phyloP scores from a whole-genome alignment of 1,140 invertebrate species.

The Lamellibrachia luymesi region DNA sequence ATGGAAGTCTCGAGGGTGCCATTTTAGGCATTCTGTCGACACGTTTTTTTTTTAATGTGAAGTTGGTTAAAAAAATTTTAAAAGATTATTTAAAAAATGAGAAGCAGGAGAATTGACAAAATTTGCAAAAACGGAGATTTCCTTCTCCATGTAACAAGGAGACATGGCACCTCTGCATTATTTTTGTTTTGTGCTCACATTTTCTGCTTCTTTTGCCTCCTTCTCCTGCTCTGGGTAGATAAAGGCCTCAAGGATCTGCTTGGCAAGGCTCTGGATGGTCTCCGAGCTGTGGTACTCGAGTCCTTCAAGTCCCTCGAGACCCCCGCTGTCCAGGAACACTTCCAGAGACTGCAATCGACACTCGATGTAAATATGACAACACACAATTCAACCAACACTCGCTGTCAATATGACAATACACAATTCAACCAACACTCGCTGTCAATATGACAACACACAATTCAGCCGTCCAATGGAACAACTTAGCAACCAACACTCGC shows the following conservation, averaged over 20 bases:
- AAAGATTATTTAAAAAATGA: too few relatives aligned
- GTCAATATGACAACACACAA: background rate
- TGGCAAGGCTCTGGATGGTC: constrained; percentile 10
- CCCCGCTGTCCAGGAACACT: background rate
- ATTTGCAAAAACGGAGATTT: too few relatives aligned
- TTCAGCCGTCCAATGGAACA: too few relatives aligned
- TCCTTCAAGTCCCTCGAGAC: constrained; percentile 15
- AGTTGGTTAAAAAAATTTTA: too few relatives aligned
- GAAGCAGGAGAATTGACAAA: too few relatives aligned
- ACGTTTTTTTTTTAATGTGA: too few relatives aligned
- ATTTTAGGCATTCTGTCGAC: too few relatives aligned
- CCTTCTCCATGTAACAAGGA: too few relatives aligned
- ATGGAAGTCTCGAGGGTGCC: too few relatives aligned
- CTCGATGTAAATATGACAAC: background rate
- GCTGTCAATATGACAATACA: background rate
- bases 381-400: background rate
- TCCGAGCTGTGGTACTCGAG: constrained; percentile 18
- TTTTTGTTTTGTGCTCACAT: background rate
- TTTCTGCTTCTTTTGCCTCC: background rate
- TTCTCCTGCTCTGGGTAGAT: constrained; percentile 17
- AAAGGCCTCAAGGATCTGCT: constrained; percentile 14
- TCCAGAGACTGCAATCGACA: background rate
- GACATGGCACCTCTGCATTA: too few relatives aligned
- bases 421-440: background rate
- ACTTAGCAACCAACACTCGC: too few relatives aligned